Base-by-base conservation (phyloP, 2,113 vertebrate genomes). In the Tragelaphus strepsiceros region DNA sequence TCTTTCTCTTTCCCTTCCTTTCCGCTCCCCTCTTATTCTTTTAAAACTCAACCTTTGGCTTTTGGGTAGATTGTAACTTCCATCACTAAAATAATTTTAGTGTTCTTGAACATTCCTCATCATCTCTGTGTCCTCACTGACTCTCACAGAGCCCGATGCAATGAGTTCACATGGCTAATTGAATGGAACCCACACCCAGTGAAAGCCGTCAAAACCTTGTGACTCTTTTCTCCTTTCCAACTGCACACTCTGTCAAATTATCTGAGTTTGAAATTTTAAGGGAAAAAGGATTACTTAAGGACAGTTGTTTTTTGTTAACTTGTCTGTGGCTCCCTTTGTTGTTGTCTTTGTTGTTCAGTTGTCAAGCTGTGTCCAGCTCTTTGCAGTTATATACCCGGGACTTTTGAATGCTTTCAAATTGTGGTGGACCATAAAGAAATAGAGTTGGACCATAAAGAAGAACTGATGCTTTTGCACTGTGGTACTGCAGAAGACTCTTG, bases 1-100 rank as follows among this genome's bases (percentile, higher is more conserved):
- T 51, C 3, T 6, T 15, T 53, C 5, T 11, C 35, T 1, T 39
- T 53, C 26, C 0, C 39, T 10, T 26, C 15, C 1, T 32, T 10
- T 16, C 21, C 1, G 5, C 6, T 14, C n/a, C 16, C 7, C 1
- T 4, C 13, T 53, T 19, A 59, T 67, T 21, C 7, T 43, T 24
- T 51, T 39, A 17, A 78, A 21, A 53, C 6, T 81, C 80, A 77
- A 46, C 21, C 11, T 94, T 85, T 89, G 28, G 32, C 21, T 53
- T 46, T 85, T 56, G 15, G n/a, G 51, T 54, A 54, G 21, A 43
- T 53, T n/a, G 3, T 64, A 22, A 39, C 74, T 81, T 77, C 43
- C 16, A 21, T 91, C 46, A 35, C 9, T 32, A 1, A 77, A 39
- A 78, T 12, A 12, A 16, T 28, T 58, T 22, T 12, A 74, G 11